These are phyloP conservation scores for Trissolcus basalis DNA, from an alignment of 1,140 invertebrate genomes.

Conservation along the genomic window DNA sequence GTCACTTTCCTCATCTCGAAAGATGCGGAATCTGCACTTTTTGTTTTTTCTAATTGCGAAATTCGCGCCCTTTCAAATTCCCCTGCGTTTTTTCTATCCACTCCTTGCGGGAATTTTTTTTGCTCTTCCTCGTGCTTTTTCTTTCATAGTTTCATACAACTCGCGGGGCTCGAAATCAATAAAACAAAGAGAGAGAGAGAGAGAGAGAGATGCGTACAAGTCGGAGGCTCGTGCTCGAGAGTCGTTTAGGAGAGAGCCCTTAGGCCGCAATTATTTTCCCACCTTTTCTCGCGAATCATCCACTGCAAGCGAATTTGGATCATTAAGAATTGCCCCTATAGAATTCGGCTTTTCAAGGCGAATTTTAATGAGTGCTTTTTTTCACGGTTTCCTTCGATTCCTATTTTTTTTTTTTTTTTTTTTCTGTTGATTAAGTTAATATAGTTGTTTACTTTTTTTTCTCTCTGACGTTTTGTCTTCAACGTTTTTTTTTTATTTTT, in stretches of 20 bases:
- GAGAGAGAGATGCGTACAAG: slow-evolving; percentile 22
- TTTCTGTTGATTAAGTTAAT: background rate
- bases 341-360: slow-evolving; percentile 1
- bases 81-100: background rate
- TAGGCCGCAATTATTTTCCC: slow-evolving; percentile 51
- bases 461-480: too few species aligned
- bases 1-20: slow-evolving; percentile 34
- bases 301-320: slow-evolving; percentile 28
- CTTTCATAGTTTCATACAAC: slow-evolving; percentile 18
- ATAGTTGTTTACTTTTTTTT: background rate
- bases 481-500: too few species aligned
- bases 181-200: slow-evolving; percentile 55
- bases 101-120: background rate
- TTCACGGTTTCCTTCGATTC: slow-evolving; percentile 1
- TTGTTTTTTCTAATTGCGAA: background rate
- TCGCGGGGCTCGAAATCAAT: slow-evolving; percentile 51
- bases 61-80: background rate
- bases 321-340: slow-evolving; percentile 30
- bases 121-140: slow-evolving; percentile 16
- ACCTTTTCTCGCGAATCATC: slow-evolving; percentile 38
- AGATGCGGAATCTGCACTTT: slow-evolving; percentile 15
- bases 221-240: slow-evolving; percentile 33
- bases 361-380: slow-evolving; percentile 1
- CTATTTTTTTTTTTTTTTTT: background rate
- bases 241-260: slow-evolving; percentile 49